Percentiles rank a stretch among this genome's conserved stretches.
Conservation (phyloP, 2,797 vertebrate species). For the Acanthurus leucopareius region DNA sequence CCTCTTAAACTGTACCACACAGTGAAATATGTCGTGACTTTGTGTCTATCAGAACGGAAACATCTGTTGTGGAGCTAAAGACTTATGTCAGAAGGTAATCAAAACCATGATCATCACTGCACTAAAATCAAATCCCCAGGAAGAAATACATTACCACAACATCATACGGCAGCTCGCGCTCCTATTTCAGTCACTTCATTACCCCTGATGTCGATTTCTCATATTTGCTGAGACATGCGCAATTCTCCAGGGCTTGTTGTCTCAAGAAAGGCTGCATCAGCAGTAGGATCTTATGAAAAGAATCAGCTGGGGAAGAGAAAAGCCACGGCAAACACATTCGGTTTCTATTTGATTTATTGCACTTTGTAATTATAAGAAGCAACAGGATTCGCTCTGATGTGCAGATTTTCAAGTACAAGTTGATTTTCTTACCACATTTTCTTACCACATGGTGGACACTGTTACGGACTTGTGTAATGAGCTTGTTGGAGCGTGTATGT, state of each 20-base stretch:
- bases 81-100: conserved; percentile 62
- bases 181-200: conserved; percentile 80
- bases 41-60: conserved; percentile 42
- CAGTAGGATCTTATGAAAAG: conserved; percentile 59
- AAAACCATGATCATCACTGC: conserved; percentile 68
- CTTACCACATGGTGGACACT: conserved; percentile 47
- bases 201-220: conserved; percentile 76
- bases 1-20: not conserved
- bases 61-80: conserved; percentile 59
- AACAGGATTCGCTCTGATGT: conserved; percentile 70
- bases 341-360: conserved; percentile 79
- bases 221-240: conserved; percentile 79
- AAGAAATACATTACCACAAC: conserved; percentile 67
- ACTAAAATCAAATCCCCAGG: conserved; percentile 60
- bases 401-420: conserved; percentile 69
- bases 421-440: conserved; percentile 66
- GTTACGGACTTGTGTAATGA: conserved; percentile 59
- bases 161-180: conserved; percentile 56
- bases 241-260: conserved; percentile 78
- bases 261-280: conserved; percentile 77
- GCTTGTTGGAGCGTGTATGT: conserved; percentile 43
- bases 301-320: conserved; percentile 58
- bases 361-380: conserved; percentile 79
- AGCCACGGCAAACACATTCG: conserved; percentile 59
- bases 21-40: conserved; percentile 17